Evolutionary conservation across 2,888 invertebrate species (phyloP).

Genomic region (Cheilosia scutellata): DNA sequence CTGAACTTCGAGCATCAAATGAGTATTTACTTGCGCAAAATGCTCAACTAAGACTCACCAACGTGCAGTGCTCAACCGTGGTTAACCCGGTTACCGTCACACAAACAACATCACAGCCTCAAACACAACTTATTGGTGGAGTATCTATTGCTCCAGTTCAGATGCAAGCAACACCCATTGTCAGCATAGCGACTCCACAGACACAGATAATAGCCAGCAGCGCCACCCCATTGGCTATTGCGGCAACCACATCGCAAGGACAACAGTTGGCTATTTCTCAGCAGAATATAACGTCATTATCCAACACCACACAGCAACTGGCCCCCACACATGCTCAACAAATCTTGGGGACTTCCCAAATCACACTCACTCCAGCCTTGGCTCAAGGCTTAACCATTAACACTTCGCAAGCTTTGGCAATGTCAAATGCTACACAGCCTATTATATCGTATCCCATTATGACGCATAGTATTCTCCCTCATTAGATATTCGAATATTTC

Average conservation of each 20-base stretch:
- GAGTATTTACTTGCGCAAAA: conserved; percentile 92
- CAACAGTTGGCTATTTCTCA: conserved; percentile 77
- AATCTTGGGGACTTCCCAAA: conserved; percentile 79
- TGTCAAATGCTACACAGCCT: conserved; percentile 87
- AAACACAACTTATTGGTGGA: conserved; percentile 84
- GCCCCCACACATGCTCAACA: conserved; percentile 77
- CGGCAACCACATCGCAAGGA: conserved; percentile 77
- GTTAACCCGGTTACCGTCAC: conserved; percentile 87
- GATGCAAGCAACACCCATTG: conserved; percentile 85
- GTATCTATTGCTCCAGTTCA: conserved; percentile 86
- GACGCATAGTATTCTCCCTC: conserved; percentile 85
- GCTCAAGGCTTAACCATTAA: conserved; percentile 82
- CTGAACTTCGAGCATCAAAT: conserved; percentile 90
- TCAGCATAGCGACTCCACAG: conserved; percentile 86
- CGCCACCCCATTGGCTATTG: conserved; percentile 76
- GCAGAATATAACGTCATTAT: conserved; percentile 77
- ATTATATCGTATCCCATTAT: conserved; percentile 88
- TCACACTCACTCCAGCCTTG: conserved; percentile 77
- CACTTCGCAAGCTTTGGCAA: conserved; percentile 85
- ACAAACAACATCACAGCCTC: conserved; percentile 85
- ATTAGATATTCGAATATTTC: conserved; percentile 60
- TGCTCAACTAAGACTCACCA: conserved; percentile 88
- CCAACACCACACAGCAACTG: conserved; percentile 74
- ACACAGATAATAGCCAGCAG: conserved; percentile 77
- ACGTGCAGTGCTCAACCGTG: conserved; percentile 85